A percentile compares a stretch with the other conserved stretches of the same genome.
Conservation (phyloP, 1,140 invertebrate species). For the Drosophila athabasca region DNA sequence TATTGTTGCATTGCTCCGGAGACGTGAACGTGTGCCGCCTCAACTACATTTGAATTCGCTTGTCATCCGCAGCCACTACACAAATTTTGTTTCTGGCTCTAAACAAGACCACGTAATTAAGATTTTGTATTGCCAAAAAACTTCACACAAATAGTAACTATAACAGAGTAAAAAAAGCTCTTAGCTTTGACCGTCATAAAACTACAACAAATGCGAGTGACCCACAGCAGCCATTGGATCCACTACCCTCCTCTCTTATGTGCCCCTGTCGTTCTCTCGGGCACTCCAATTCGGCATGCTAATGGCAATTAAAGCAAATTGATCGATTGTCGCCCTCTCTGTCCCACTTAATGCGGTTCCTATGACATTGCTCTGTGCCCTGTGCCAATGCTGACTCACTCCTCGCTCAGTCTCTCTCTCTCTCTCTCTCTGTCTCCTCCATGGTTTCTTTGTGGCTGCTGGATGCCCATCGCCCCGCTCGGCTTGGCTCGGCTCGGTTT, state of each 20-base stretch:
- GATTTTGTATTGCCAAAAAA: conserved; percentile 36
- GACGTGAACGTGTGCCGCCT: conserved; percentile 39
- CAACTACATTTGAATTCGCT: conserved; percentile 15
- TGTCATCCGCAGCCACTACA: conserved; percentile 26
- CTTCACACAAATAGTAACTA: conserved; percentile 13
- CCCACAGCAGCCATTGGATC: conserved; percentile 49
- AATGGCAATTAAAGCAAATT: conserved; percentile 78
- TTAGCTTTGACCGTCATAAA: conserved; percentile 48
- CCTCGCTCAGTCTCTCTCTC: conserved; percentile 2
- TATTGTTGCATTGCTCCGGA: conserved; percentile 21
- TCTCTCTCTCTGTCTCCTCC: neutral
- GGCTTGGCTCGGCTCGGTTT: neutral
- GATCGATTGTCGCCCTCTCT: conserved; percentile 62
- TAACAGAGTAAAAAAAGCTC: conserved; percentile 17
- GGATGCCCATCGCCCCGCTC: conserved; percentile 22
- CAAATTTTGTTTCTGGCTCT: too few species aligned
- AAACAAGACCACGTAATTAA: conserved; percentile 50
- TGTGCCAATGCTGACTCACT: conserved; percentile 56
- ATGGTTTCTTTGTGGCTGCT: conserved; percentile 4
- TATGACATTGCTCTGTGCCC: neutral
- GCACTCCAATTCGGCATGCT: conserved; percentile 65
- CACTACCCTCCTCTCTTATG: neutral
- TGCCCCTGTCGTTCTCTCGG: neutral
- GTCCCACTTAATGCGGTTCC: conserved; percentile 28
- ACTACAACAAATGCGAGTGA: conserved; percentile 53